Conservation (phyloP, 2,888 invertebrate species). For the Dolichomitus sp. region DNA sequence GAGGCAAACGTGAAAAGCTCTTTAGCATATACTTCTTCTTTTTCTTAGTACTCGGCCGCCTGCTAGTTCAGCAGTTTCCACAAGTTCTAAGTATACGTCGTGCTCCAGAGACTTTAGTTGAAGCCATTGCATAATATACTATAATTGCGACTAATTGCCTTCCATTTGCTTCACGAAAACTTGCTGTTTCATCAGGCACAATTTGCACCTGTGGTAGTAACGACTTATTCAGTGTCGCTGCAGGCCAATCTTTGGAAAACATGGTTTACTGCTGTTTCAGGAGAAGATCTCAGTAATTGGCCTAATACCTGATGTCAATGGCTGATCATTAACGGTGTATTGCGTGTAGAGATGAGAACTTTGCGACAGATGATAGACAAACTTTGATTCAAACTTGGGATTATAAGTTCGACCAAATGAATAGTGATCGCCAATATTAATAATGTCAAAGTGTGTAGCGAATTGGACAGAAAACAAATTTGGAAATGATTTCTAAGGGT, state of each 20-base stretch:
- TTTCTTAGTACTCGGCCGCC: neutral
- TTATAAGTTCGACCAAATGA: too few relatives aligned
- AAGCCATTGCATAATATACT: conserved; percentile 15
- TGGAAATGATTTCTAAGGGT: too few relatives aligned
- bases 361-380: too few relatives aligned
- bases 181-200: neutral
- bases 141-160: conserved; percentile 14
- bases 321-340: too few relatives aligned
- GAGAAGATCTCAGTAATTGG: neutral
- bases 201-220: neutral
- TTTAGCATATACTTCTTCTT: conserved; percentile 26
- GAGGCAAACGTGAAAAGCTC: conserved; percentile 34
- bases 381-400: too few relatives aligned
- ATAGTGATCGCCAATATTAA: too few relatives aligned
- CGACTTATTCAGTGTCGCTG: neutral
- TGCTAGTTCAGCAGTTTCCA: neutral
- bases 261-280: neutral
- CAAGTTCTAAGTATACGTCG: conserved; percentile 7
- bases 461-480: too few relatives aligned
- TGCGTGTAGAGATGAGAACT: too few relatives aligned
- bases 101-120: conserved; percentile 9
- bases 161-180: conserved; percentile 6
- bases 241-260: neutral
- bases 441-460: too few relatives aligned
- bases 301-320: too few relatives aligned